Evolutionary conservation across 2,797 vertebrate species (phyloP), one percentile per base, ranked within the genome.

Genomic region (Malurus splendens): DNA sequence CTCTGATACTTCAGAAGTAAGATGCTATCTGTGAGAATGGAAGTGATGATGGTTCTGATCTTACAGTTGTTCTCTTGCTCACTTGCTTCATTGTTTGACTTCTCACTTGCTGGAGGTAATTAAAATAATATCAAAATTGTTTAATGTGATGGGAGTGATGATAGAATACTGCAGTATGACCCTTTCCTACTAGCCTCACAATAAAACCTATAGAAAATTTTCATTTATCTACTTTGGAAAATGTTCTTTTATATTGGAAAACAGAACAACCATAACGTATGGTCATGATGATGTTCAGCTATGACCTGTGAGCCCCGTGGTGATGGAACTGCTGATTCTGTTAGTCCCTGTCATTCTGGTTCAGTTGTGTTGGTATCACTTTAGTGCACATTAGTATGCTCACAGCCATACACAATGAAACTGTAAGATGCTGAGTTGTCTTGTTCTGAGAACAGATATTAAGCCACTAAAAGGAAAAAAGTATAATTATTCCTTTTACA

Each of bases 341-440:
- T 36, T 72, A 7, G 18, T 44, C 27, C 14, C 10, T 0, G 0
- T 24, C 17, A 2, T 33, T 54, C 27, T 81, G 19, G 24, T 33
- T 67, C 4, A 4, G 15, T 52, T 41, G 15, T 73, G 20, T 50
- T 73, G 33, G 3, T 50, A 13, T 45, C 1, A 1, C 10, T 79
- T 45, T 45, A 9, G 19, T 32, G n/a, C n/a, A 13, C 2, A 0
- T 17, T 18, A n/a, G 51, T 68, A 30, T 9, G 13, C 32, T 74
- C 60, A 36, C n/a, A 60, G 32, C 4, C 3, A 59, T 51, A 23
- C 28, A 12, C 25, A 59, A 17, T 24, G 27, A 55, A 38, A 18
- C 36, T 47, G 18, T 23, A 30, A 50, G 7, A 41, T 88, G 32
- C 32, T 57, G 71, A 72, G 39, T 57, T 65, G 16, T 68, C 36